Base-by-base conservation (phyloP, 2,888 invertebrate species). In the Mermis nigrescens region DNA sequence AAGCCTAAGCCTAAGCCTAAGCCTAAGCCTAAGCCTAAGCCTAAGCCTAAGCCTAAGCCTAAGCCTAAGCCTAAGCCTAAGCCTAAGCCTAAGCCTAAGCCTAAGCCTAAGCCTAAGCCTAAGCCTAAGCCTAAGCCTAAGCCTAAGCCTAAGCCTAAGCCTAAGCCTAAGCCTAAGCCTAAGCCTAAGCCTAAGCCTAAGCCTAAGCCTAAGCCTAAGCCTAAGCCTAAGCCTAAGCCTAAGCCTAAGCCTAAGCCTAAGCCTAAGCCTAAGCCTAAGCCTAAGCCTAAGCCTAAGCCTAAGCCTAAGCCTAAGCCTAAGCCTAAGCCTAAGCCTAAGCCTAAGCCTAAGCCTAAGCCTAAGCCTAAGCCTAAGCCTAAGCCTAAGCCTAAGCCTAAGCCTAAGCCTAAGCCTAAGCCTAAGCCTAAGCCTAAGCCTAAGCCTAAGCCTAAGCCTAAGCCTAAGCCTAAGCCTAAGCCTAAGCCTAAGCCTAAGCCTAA, bases 341-440 rank as follows among this genome's bases (percentile, higher is more conserved):
- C 48, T 48, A 48, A 48, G 48, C 48, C 48, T 48, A 48, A 48
- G 48, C 48, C 48, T 48, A 48, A 48, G 24, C 48, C 48, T 48
- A 48, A 48, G 24, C 48, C 48, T 48, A 48, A 48, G 48, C 48
- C 48, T 48, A 48, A 48, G 48, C 48, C 48, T 48, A 48, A 48
- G 48, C 48, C 48, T 48, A 48, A 48, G 48, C 48, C 48, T 48
- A 48, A 48, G 48, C 48, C 48, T 48, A 48, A 48, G 48, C 48
- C 48, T 48, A 48, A 48, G 48, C 48, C 48, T 48, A 48, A 48
- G 38, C 48, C 48, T 48, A 48, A 48, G 24, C 48, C 48, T 48
- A 48, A 48, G 48, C 19, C 48, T 48, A n/a, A 48, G 48, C 12
- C 48, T 48, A n/a, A 48, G 48, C 19, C 48, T 48, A n/a, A 48